Percentiles rank a stretch among this genome's conserved stretches.
Evolutionary conservation across 2,797 vertebrate species (phyloP).

Genomic region (Picus viridis): DNA sequence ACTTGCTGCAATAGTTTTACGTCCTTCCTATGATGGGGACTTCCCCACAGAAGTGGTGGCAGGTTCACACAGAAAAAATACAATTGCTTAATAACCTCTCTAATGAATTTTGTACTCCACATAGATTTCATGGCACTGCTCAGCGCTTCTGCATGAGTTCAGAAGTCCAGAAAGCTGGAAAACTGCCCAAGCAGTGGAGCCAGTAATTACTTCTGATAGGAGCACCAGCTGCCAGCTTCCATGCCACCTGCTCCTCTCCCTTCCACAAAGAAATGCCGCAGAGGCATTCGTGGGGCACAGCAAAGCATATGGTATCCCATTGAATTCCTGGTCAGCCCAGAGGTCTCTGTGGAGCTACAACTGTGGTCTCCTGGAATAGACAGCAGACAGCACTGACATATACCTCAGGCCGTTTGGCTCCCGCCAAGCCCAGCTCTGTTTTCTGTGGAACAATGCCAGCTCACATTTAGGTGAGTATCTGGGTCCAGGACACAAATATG

Average conservation of each 20-base stretch:
- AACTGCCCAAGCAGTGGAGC: background rate
- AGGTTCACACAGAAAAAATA: background rate
- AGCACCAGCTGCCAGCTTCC: conserved; percentile 43
- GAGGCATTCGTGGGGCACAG: conserved; percentile 7
- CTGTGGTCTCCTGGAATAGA: background rate
- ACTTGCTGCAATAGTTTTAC: too few relatives aligned
- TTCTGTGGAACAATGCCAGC: background rate
- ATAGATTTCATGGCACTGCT: background rate
- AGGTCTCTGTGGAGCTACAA: background rate
- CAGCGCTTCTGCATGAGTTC: background rate
- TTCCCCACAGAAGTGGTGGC: background rate
- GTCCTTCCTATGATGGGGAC: too few relatives aligned
- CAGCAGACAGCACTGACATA: background rate
- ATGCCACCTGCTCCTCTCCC: conserved; percentile 35
- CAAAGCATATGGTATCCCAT: background rate
- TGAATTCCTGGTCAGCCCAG: conserved; percentile 23
- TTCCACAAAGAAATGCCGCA: background rate
- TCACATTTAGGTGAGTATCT: conserved; percentile 17
- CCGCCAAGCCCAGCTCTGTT: conserved; percentile 15
- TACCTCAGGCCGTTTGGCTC: background rate
- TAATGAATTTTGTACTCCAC: background rate
- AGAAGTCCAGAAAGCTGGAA: conserved; percentile 22
- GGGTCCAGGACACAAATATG: background rate
- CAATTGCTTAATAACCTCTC: background rate
- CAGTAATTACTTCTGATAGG: conserved; percentile 40